These are phyloP conservation scores for Lophius piscatorius DNA, from an alignment of 2,113 vertebrate genomes.

Conservation along the genomic window DNA sequence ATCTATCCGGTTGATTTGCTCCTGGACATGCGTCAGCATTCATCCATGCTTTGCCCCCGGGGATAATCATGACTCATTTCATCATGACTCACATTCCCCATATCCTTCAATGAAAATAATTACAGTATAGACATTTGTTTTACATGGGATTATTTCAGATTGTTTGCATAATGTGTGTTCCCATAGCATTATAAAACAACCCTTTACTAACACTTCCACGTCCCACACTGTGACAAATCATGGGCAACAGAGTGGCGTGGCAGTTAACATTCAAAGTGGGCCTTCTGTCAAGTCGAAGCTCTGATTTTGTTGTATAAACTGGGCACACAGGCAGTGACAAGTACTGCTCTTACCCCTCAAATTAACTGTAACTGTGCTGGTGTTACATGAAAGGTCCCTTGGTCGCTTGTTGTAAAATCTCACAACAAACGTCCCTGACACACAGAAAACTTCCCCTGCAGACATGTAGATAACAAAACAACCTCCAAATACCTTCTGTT, in stretches of 20 bases:
- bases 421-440: constrained; percentile 22
- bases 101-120: constrained; percentile 32
- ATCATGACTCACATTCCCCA: constrained; percentile 38
- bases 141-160: constrained; percentile 12
- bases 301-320: constrained; percentile 42
- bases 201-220: constrained; percentile 1
- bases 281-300: constrained; percentile 58
- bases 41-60: constrained; percentile 11
- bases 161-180: neutral
- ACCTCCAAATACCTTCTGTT: constrained; percentile 33
- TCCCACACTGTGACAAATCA: constrained; percentile 23
- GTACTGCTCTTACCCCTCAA: constrained; percentile 50
- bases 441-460: constrained; percentile 30
- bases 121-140: constrained; percentile 37
- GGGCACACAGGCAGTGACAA: constrained; percentile 63
- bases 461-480: constrained; percentile 62
- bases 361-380: constrained; percentile 58
- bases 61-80: constrained; percentile 51
- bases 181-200: constrained; percentile 14
- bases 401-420: constrained; percentile 51
- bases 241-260: constrained; percentile 29
- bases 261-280: constrained; percentile 35
- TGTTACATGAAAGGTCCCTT: constrained; percentile 57
- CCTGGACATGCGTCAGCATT: constrained; percentile 32
- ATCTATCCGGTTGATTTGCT: constrained; percentile 47